Percentiles rank a stretch among this genome's conserved stretches.
Conservation (phyloP, 2,888 invertebrate species). For the Creontiades dilutus region DNA sequence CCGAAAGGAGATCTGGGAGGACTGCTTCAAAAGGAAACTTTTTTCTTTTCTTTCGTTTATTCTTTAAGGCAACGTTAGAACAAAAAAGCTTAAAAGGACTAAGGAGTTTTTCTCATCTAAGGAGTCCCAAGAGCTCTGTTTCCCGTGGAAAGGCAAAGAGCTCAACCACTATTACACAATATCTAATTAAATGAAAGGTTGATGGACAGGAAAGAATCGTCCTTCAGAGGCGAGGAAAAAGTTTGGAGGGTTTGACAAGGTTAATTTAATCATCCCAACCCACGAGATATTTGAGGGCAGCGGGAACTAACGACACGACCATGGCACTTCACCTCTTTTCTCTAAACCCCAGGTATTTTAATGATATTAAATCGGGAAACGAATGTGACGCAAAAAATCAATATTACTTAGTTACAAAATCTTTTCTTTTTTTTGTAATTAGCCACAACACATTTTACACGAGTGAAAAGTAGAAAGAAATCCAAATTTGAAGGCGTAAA, state of each 20-base stretch:
- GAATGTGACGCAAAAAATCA: too few relatives aligned
- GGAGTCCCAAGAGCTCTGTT: background rate
- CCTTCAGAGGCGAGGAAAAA: background rate
- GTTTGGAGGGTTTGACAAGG: slow-evolving; percentile 7
- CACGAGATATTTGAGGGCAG: background rate
- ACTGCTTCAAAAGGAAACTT: background rate
- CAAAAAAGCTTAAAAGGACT: background rate
- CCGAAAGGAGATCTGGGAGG: background rate
- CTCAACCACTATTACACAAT: background rate
- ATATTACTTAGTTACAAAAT: too few relatives aligned
- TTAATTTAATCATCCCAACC: slow-evolving; percentile 5
- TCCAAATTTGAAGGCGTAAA: too few relatives aligned
- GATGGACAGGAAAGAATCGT: background rate
- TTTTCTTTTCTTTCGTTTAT: background rate
- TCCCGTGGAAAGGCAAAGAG: background rate
- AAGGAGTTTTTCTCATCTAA: background rate
- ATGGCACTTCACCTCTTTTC: background rate
- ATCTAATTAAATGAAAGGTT: slow-evolving; percentile 9
- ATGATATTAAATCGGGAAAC: too few relatives aligned
- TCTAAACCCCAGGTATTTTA: background rate
- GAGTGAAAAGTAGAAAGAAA: too few relatives aligned
- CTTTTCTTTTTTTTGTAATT: too few relatives aligned
- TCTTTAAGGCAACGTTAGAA: background rate
- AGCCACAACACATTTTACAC: too few relatives aligned
- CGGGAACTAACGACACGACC: too few relatives aligned